phyloP scores from a whole-genome alignment of 2,797 vertebrate genomes.

The Phaenicophaeus curvirostris region DNA sequence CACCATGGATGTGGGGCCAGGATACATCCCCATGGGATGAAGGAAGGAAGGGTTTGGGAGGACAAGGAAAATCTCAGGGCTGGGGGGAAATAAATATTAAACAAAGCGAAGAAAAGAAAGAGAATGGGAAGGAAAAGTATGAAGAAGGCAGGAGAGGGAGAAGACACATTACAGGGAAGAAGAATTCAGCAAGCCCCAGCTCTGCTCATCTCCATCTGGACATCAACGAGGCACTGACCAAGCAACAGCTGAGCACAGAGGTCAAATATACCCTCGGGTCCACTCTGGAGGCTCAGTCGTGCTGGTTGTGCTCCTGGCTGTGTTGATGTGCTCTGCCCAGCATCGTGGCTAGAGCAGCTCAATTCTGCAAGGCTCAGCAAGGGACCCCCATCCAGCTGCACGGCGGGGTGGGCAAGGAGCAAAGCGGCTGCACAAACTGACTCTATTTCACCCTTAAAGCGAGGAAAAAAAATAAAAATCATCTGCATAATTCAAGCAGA shows the following conservation, averaged over 20 bases:
- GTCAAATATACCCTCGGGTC: accelerated
- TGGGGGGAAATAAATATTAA: neutral
- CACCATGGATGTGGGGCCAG: accelerated
- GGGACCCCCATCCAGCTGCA: neutral
- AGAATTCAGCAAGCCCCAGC: neutral
- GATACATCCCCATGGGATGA: accelerated
- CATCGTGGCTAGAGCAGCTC: too few relatives aligned
- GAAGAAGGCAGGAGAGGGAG: neutral
- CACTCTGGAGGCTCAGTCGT: neutral
- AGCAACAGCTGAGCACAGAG: neutral
- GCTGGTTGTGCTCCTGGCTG: neutral
- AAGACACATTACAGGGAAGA: neutral
- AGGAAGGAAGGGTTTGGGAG: neutral
- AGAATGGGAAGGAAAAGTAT: neutral
- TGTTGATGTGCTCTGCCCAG: neutral
- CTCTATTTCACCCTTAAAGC: neutral
- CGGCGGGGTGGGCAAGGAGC: neutral
- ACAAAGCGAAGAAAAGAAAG: neutral
- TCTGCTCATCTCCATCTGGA: neutral
- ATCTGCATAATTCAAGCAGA: slow-evolving; percentile 51
- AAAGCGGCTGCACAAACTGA: neutral
- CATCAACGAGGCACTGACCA: neutral
- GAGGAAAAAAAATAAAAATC: neutral
- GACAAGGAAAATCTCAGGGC: neutral
- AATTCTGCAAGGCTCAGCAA: neutral